Conservation (phyloP, 2,113 vertebrate species). For the Nibea coibor region DNA sequence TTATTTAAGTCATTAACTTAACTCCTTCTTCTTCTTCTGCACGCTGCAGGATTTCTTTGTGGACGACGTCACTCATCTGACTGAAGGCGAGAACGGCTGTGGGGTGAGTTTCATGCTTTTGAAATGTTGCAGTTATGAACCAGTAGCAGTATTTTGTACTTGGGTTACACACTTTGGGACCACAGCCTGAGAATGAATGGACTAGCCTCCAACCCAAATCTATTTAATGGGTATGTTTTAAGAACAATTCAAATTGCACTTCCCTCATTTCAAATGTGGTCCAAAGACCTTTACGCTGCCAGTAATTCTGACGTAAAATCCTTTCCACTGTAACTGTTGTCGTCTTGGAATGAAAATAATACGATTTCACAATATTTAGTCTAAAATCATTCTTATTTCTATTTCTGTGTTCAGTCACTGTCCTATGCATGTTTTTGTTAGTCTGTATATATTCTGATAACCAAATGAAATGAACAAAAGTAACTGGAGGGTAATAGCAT, state of each 20-base stretch:
- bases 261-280: not conserved
- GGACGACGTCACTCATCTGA: conserved; percentile 1
- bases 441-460: not conserved
- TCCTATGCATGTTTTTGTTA: not conserved
- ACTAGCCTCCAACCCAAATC: no score
- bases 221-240: no score
- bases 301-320: not conserved
- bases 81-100: not conserved
- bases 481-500: not conserved
- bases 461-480: not conserved
- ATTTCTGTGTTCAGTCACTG: not conserved
- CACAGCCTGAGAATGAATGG: no score
- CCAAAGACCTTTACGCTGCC: not conserved
- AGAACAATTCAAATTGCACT: no score
- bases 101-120: conserved; percentile 27
- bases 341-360: not conserved
- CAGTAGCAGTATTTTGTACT: not conserved
- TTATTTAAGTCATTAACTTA: not conserved
- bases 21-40: not conserved
- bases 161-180: not conserved
- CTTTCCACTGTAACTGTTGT: not conserved
- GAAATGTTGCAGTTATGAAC: not conserved
- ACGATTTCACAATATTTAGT: not conserved
- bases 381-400: not conserved
- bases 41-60: conserved; percentile 13